Conservation (phyloP, 2,888 invertebrate genomes). For the Scrobipalpa costella region DNA sequence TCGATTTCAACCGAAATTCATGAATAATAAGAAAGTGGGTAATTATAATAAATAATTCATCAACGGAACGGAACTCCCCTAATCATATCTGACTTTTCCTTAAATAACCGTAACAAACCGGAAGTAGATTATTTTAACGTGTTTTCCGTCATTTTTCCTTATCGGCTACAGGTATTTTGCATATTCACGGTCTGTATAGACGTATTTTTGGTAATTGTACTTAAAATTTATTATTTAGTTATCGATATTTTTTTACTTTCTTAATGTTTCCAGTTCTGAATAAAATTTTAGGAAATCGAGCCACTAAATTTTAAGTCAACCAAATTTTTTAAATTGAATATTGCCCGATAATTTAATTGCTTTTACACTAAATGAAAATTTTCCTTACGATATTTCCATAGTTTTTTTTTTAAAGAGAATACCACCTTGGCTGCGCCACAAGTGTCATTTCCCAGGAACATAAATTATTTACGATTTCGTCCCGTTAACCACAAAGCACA, state of each 20-base stretch:
- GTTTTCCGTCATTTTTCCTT: background rate
- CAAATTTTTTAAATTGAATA: no score
- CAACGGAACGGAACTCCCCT: background rate
- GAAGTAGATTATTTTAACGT: background rate
- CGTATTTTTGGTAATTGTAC: no score
- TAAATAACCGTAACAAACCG: background rate
- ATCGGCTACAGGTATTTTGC: background rate
- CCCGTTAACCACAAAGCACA: constrained; percentile 43
- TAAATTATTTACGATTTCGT: constrained; percentile 46
- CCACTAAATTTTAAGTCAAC: no score
- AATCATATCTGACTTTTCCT: constrained; percentile 9
- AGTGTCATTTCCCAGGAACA: constrained; percentile 38
- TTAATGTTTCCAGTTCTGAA: no score
- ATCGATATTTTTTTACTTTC: no score
- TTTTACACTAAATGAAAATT: background rate
- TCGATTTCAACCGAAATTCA: background rate
- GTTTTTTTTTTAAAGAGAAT: background rate
- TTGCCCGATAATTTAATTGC: no score
- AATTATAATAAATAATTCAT: constrained; percentile 4
- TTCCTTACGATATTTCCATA: background rate
- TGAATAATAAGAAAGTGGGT: background rate
- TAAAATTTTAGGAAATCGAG: no score
- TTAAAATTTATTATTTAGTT: no score
- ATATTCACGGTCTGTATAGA: no score
- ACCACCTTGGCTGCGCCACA: constrained; percentile 28